These are phyloP conservation scores for Pomphorhynchus laevis DNA, from an alignment of 1,140 invertebrate genomes.

Conservation along the genomic window DNA sequence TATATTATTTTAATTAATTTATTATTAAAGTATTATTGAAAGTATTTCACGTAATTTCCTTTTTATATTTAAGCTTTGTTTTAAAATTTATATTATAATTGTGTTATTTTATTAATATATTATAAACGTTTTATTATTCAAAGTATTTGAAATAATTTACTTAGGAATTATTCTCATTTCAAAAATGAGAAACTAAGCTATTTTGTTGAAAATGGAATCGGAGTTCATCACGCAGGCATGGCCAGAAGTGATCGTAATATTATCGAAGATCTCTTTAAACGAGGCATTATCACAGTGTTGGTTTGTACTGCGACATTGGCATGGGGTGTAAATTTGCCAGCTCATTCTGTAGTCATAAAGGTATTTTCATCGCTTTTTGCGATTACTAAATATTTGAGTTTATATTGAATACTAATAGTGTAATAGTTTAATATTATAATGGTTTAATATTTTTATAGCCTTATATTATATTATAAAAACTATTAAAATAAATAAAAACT, in stretches of 20 bases:
- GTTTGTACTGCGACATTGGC: conserved; percentile 87
- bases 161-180: conserved; percentile 24
- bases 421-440: no score
- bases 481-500: no score
- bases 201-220: conserved; percentile 49
- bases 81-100: not conserved
- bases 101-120: conserved; percentile 24
- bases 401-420: no score
- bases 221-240: conserved; percentile 83
- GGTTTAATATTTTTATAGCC: no score
- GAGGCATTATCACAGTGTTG: conserved; percentile 55
- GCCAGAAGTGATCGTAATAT: conserved; percentile 36
- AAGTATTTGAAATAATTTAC: not conserved
- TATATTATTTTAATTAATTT: no score
- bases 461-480: no score
- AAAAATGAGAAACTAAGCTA: conserved; percentile 20
- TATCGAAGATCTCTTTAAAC: conserved; percentile 23
- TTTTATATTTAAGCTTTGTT: not conserved
- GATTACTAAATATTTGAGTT: not conserved
- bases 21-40: no score
- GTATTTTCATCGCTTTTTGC: conserved; percentile 19
- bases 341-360: conserved; percentile 76
- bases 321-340: conserved; percentile 94
- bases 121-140: conserved; percentile 20
- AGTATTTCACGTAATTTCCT: no score